Base-by-base conservation (phyloP, 2,113 vertebrate genomes). In the Heterochromis multidens region DNA sequence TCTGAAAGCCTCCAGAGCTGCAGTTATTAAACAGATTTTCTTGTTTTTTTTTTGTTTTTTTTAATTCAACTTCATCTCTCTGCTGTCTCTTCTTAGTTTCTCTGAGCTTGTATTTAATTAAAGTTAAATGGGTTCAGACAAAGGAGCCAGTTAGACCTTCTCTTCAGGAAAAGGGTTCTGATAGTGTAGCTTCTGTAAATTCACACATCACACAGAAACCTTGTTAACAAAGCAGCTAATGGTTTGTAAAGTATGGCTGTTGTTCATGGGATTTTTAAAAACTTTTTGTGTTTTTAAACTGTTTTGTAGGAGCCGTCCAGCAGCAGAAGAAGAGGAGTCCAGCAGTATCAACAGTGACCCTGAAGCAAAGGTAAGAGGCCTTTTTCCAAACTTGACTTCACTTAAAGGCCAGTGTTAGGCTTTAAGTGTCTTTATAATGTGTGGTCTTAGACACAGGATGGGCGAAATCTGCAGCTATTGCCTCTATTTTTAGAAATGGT, bases 341-440 rank as follows among this genome's bases (percentile, higher is more conserved):
- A 96, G 93, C 83, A 97, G 95, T 37, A 93, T 96, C 94, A 98
- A 97, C 95, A 97, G 96, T 87, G 97, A 99, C 93, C 97, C 98
- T 33, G 98, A 98, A 94, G 92, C 96, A 90, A 99, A 99, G 96
- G 98, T 98, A 87, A 95, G 95, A 5, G 13, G 1, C n/a, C 3
- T 67, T 74, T 82, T 33, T 7, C 12, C 12, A 7, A 35, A 25
- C 12, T 27, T 31, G 3, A 63, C 37, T 52, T 8, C 35, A 77
- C 17, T 27, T 19, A 6, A 37, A 70, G 37, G 65, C 43, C 65
- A 46, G 37, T 4, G 17, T 67, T 43, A 3, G 0, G 2, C 13
- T 65, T 1, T 33, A 7, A 35, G 6, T 12, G 35, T 17, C 37
- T 67, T 67, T 43, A 67, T 67, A 25, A 43, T 67, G n/a, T 67